Percentiles rank a stretch among this genome's conserved stretches.
Evolutionary conservation across 2,888 invertebrate species (phyloP).

Genomic region (Cremastinae sp.): DNA sequence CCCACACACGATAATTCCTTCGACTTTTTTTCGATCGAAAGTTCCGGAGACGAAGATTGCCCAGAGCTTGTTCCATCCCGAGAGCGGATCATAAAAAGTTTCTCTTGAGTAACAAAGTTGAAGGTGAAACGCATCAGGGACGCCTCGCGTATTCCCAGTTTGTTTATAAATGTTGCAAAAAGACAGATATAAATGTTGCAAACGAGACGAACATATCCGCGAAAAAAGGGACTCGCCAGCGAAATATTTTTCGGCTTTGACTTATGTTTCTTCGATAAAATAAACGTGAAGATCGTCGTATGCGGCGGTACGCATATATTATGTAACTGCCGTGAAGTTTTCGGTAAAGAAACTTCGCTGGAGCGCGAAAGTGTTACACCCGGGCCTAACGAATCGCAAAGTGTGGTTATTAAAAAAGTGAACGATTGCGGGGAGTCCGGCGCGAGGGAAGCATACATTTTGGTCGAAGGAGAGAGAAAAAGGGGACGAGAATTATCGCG

Average conservation of each 20-base stretch:
- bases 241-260: slow-evolving; percentile 1
- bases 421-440: slow-evolving; percentile 44
- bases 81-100: slow-evolving; percentile 42
- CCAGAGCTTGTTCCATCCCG: slow-evolving; percentile 16
- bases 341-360: slow-evolving; percentile 20
- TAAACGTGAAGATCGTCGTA: too few species aligned
- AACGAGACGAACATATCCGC: too few species aligned
- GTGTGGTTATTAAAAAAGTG: slow-evolving; percentile 70
- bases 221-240: neutral
- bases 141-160: neutral
- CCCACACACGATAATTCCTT: slow-evolving; percentile 30
- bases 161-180: too few species aligned
- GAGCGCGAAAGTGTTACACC: slow-evolving; percentile 39
- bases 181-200: too few species aligned
- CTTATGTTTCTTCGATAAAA: neutral
- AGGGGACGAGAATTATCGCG: slow-evolving; percentile 15
- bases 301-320: too few species aligned
- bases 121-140: slow-evolving; percentile 10
- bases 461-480: neutral
- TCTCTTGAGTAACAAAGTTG: slow-evolving; percentile 18
- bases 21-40: slow-evolving; percentile 4
- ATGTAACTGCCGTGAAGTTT: slow-evolving; percentile 1
- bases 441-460: slow-evolving; percentile 31
- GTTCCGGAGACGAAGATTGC: slow-evolving; percentile 32
- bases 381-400: slow-evolving; percentile 72